A percentile compares a stretch with the other conserved stretches of the same genome.
phyloP scores from a whole-genome alignment of 2,888 invertebrate genomes.

The Brassicogethes aeneus region DNA sequence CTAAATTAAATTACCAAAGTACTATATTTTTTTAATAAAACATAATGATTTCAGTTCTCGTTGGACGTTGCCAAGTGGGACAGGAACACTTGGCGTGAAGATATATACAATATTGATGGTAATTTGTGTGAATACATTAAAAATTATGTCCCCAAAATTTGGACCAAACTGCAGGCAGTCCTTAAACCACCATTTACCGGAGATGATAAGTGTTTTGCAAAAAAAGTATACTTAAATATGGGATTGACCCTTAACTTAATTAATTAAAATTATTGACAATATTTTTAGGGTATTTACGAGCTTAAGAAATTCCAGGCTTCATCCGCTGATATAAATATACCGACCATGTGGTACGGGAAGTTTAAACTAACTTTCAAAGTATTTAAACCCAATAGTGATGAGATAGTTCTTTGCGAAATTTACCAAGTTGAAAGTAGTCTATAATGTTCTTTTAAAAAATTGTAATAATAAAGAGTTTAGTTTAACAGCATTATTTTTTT shows the following conservation, averaged over 20 bases:
- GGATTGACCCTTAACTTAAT: too few relatives aligned
- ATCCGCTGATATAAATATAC: conserved; percentile 4
- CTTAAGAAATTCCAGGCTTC: conserved; percentile 4
- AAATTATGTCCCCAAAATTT: conserved; percentile 5
- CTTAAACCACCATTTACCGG: conserved; percentile 6
- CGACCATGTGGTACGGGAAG: not conserved
- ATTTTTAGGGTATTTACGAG: conserved; percentile 7
- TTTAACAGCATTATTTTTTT: too few relatives aligned
- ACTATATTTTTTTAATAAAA: too few relatives aligned
- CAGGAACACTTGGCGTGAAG: conserved; percentile 3
- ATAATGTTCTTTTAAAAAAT: too few relatives aligned
- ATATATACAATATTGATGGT: conserved; percentile 5
- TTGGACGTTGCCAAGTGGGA: not conserved
- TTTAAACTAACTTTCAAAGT: conserved; percentile 1
- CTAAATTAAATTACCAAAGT: too few relatives aligned
- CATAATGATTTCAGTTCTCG: not conserved
- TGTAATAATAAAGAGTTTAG: too few relatives aligned
- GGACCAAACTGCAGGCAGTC: conserved; percentile 5
- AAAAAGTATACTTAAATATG: too few relatives aligned
- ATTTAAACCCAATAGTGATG: conserved; percentile 1
- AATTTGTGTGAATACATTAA: conserved; percentile 8
- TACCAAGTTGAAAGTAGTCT: not conserved
- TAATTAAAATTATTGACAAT: too few relatives aligned
- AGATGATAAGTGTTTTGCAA: too few relatives aligned
- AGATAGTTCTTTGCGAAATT: not conserved